phyloP scores from a whole-genome alignment of 2,113 vertebrate species.

The Cisticola juncidis region DNA sequence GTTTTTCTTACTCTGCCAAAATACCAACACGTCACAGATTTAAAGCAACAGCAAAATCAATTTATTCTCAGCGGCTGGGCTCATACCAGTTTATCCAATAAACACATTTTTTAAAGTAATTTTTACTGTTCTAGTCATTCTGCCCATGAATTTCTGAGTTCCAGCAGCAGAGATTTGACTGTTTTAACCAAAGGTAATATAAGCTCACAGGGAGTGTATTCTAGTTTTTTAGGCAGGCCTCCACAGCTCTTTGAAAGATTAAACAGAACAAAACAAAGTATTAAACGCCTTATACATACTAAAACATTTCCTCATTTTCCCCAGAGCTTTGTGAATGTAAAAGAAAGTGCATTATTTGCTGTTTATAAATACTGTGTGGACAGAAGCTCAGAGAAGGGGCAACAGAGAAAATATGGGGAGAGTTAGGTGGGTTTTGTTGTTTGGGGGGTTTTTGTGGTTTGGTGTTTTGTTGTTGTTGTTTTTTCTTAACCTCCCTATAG shows the following conservation, averaged over 20 bases:
- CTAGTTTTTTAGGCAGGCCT: not conserved
- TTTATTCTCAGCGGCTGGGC: constrained; percentile 21
- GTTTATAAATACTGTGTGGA: constrained; percentile 23
- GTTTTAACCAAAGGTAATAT: constrained; percentile 4
- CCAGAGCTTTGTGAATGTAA: not conserved
- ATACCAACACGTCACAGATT: constrained; percentile 46
- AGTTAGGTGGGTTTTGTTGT: not conserved
- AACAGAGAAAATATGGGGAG: not conserved
- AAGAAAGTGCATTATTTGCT: constrained; percentile 6
- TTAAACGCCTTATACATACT: not conserved
- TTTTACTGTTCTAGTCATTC: constrained; percentile 21
- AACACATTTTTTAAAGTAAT: not conserved
- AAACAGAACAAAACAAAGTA: constrained; percentile 14
- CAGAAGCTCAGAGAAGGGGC: not conserved
- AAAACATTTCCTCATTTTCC: constrained; percentile 4
- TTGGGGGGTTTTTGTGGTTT: not conserved
- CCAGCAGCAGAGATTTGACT: not conserved
- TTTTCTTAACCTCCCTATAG: not conserved
- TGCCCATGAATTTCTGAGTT: not conserved
- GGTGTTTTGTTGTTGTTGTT: no score
- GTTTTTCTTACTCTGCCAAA: constrained; percentile 57
- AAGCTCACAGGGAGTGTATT: not conserved
- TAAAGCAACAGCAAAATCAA: constrained; percentile 48
- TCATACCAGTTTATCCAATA: constrained; percentile 2
- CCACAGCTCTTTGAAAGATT: constrained; percentile 17